phyloP scores from a whole-genome alignment of 2,888 invertebrate species.

The Lomographa bimaculata region DNA sequence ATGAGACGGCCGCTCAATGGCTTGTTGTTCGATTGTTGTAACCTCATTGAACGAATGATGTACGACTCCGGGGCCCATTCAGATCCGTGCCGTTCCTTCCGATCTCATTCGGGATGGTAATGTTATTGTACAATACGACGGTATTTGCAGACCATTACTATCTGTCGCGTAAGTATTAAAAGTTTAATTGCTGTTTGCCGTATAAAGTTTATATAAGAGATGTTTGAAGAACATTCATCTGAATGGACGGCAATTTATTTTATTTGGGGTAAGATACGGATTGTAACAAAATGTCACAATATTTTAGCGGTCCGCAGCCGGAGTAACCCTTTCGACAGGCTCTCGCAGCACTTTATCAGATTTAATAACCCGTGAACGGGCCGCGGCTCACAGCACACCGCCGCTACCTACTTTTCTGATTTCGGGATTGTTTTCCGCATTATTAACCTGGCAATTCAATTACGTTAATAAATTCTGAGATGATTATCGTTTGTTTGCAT shows the following conservation, averaged over 20 bases:
- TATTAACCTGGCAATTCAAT: constrained; percentile 80
- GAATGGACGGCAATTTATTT: constrained; percentile 27
- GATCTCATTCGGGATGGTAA: constrained; percentile 63
- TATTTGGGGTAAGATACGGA: constrained; percentile 29
- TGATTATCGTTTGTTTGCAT: constrained; percentile 26
- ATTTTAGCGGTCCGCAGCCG: constrained; percentile 64
- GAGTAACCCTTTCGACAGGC: constrained; percentile 70
- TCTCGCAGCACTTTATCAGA: constrained; percentile 72
- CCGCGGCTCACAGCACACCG: constrained; percentile 53
- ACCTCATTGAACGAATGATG: constrained; percentile 77
- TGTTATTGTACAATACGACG: constrained; percentile 58
- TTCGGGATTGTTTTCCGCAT: constrained; percentile 80
- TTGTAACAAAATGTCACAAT: constrained; percentile 65
- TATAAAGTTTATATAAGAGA: constrained; percentile 28
- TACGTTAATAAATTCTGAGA: constrained; percentile 69
- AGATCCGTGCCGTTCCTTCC: constrained; percentile 63
- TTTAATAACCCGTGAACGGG: constrained; percentile 77
- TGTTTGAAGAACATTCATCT: constrained; percentile 31
- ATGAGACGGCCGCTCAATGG: constrained; percentile 65
- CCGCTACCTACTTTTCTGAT: constrained; percentile 69
- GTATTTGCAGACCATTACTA: constrained; percentile 63
- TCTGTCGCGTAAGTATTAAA: constrained; percentile 41
- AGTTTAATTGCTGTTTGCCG: constrained; percentile 30
- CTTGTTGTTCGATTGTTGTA: constrained; percentile 79
- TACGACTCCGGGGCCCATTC: constrained; percentile 55